Base-by-base conservation (phyloP, 2,888 invertebrate genomes). In the Noctua janthina region DNA sequence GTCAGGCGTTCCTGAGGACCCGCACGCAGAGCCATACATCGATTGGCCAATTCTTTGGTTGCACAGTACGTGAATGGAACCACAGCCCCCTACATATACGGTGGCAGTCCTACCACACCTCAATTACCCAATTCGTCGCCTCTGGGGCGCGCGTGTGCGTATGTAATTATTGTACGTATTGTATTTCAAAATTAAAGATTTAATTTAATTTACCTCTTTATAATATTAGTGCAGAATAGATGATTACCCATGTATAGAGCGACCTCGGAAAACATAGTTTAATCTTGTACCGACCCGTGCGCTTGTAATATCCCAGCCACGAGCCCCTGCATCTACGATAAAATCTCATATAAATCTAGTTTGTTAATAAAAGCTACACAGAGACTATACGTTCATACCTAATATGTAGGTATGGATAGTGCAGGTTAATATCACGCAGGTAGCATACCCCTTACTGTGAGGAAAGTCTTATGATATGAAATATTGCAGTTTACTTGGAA, bases 381-480 rank as follows among this genome's bases (percentile, higher is more conserved):
- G 3, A 51, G 1, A 74, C 13, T 66, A 56, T 23, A 46, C 43
- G 29, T 15, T 17, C 6, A 39, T 71, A 71, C 17, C 17, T 54
- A 29, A 13, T 64, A 29, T 39, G 20, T 29, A 43, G 43, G 43
- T 43, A 59, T 51, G 49, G 54, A 20, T n/a, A 64, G 8, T 51
- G 2, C 13, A 11, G 15, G 59, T 71, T 81, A 81, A 85, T 82
- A 77, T 68, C 17, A 78, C 49, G 10, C 39, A 10, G 0, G 29
- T 69, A 20, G 15, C 7, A 23, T 54, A 74, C 82, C 82, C 67
- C 86, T 68, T 0, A 78, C 85, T 67, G 86, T 23, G 86, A 62
- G 43, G 35, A 17, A 59, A 77, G 73, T 59, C 17, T 71, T 62
- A 35, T 49, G n/a, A 43, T n/a, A n/a, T 78, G 35, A 67, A 67